Percentiles rank a stretch among this genome's conserved stretches.
phyloP scores from a whole-genome alignment of 2,113 vertebrate genomes.

The Bostrychus sinensis region DNA sequence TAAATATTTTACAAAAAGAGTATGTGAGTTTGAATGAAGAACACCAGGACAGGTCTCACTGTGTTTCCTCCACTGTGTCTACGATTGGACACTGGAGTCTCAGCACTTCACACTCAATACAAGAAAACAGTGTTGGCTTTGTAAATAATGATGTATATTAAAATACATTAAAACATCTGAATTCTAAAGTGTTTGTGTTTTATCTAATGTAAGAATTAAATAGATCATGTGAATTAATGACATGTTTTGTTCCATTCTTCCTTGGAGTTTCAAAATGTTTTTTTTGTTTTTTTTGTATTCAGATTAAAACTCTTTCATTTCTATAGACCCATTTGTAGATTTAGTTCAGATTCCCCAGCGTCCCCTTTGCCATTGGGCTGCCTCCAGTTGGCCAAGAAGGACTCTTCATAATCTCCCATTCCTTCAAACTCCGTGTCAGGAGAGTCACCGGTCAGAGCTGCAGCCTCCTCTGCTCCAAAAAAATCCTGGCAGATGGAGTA shows the following conservation, averaged over 20 bases:
- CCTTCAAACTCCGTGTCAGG: constrained; percentile 86
- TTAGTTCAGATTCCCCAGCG: constrained; percentile 62
- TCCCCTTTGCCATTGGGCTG: constrained; percentile 88
- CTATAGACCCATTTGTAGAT: not conserved
- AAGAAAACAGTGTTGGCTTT: constrained; percentile 13
- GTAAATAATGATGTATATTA: constrained; percentile 55
- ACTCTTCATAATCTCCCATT: constrained; percentile 87
- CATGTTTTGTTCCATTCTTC: not conserved
- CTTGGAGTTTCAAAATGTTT: not conserved
- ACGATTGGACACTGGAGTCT: not conserved
- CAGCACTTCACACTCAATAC: not conserved
- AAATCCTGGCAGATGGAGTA: constrained; percentile 42
- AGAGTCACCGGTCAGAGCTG: constrained; percentile 2
- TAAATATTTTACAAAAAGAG: not conserved
- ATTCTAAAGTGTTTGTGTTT: constrained; percentile 23
- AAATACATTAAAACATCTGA: constrained; percentile 39
- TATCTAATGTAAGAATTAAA: not conserved
- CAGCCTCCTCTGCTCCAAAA: constrained; percentile 49
- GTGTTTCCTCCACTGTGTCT: not conserved
- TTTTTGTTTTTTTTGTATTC: not conserved
- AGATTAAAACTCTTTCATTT: too few relatives aligned
- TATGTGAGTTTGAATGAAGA: not conserved
- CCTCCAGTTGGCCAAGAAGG: constrained; percentile 84
- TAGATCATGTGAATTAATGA: not conserved
- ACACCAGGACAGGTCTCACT: not conserved